phyloP scores from a whole-genome alignment of 2,888 invertebrate species.

The Drosophila pegasa region DNA sequence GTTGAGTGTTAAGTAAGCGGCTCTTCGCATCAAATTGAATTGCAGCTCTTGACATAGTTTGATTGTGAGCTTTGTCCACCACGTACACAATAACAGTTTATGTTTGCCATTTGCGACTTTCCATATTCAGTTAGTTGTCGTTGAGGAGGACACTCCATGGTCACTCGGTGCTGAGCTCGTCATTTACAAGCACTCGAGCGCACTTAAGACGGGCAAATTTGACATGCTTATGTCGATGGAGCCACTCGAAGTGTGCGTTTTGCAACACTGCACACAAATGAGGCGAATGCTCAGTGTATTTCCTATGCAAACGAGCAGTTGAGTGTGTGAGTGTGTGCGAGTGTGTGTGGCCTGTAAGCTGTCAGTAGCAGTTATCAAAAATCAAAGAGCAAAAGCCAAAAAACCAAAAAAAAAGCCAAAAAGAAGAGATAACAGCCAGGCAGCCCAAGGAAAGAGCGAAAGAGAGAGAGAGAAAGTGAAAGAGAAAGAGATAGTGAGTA shows the following conservation, averaged over 20 bases:
- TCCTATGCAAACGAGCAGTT: conserved; percentile 65
- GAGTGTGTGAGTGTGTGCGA: conserved; percentile 15
- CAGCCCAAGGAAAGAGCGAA: conserved; percentile 41
- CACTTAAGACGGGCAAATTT: conserved; percentile 1
- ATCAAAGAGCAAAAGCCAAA: conserved; percentile 64
- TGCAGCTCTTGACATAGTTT: neutral
- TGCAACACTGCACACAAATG: neutral
- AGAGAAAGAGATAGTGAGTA: neutral
- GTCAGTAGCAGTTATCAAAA: conserved; percentile 63
- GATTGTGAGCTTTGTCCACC: neutral
- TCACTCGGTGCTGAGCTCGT: neutral
- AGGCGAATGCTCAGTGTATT: conserved; percentile 26
- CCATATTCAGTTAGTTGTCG: neutral
- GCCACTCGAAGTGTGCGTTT: conserved; percentile 5
- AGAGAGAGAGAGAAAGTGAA: conserved; percentile 12
- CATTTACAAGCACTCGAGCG: conserved; percentile 9
- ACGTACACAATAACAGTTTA: neutral
- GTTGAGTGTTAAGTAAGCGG: neutral
- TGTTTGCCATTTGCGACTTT: conserved; percentile 2
- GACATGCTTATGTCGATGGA: conserved; percentile 5
- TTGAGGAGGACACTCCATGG: too few relatives aligned
- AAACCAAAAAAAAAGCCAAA: conserved; percentile 31
- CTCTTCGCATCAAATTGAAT: neutral
- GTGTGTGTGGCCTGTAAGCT: conserved; percentile 26
- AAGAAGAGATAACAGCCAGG: conserved; percentile 62